A percentile compares a stretch with the other conserved stretches of the same genome.
These are phyloP conservation scores for Garrulus glandarius DNA, from an alignment of 2,797 vertebrate species.

Conservation along the genomic window DNA sequence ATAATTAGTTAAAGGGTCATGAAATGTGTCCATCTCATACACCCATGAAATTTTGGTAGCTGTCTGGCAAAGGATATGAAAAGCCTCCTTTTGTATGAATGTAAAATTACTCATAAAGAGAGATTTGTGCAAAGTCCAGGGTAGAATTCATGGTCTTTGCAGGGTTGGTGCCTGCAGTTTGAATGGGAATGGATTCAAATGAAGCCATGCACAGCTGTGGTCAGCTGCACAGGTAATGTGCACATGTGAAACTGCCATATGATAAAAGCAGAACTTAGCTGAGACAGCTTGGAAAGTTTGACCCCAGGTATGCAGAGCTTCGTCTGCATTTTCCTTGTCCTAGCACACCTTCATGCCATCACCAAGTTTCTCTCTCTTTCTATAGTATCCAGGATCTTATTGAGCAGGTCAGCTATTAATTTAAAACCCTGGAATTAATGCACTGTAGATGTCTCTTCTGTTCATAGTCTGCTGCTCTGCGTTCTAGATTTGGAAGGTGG, in stretches of 20 bases:
- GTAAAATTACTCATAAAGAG: neutral
- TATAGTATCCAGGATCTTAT: neutral
- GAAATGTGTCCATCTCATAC: neutral
- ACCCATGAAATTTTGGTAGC: neutral
- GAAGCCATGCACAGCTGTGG: neutral
- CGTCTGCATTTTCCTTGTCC: neutral
- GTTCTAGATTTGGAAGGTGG: neutral
- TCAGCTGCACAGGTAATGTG: neutral
- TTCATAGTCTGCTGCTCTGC: neutral
- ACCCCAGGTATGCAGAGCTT: neutral
- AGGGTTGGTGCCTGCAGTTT: neutral
- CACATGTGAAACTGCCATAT: neutral
- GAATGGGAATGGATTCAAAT: neutral
- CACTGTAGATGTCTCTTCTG: neutral
- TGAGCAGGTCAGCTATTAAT: neutral
- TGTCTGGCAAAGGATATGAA: neutral
- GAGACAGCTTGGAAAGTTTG: neutral
- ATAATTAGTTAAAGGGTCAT: neutral
- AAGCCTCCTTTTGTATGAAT: neutral
- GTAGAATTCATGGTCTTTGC: neutral
- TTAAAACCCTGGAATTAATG: neutral
- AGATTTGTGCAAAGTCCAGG: neutral
- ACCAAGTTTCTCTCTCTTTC: neutral
- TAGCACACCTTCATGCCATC: neutral
- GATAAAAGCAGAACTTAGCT: neutral